Base-by-base conservation (phyloP, 2,888 invertebrate species). In the Xylota sylvarum region DNA sequence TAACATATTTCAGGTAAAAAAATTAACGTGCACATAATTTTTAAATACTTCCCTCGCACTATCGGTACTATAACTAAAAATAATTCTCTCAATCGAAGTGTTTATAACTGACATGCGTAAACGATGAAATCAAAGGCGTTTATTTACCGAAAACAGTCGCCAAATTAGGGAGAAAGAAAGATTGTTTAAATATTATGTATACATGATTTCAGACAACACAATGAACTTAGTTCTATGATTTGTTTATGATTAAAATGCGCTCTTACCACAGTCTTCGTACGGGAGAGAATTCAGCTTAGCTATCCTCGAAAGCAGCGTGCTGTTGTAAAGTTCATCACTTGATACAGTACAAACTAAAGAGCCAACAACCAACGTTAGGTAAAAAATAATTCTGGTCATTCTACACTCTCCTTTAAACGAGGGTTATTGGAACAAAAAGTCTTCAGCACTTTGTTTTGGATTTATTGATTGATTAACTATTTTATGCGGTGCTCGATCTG, bases 201-300 rank as follows among this genome's bases (percentile, higher is more conserved):
- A 43, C 9, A 37, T 35, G 48, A 65, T 12, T 17, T 6, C 52
- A 30, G 43, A 37, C 32, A 35, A 0, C 60, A 60, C 12, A 46
- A 27, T 6, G 2, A 43, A 27, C 43, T 43, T 23, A 43, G 19
- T 7, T 10, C 32, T 17, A 56, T 32, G 14, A 56, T 30, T 14
- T 55, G 27, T 58, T 60, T 14, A 0, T 27, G 17, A 46, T 32
- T 19, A 17, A 7, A 55, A 23, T 4, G 32, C 9, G 0, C 56
- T 40, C 85, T 86, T 81, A 86, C 85, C 85, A n/a, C 85, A 86
- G 50, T 86, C 85, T 62, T 86, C 85, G 50, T 77, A 86, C 10
- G 77, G 65, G 4, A 86, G 77, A 4, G 85, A 77, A 48, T 17
- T 58, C 5, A 14, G 1, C 0, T 30, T 37, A 17, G 17, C n/a